These are phyloP conservation scores for Leucoraja erinaceus DNA, from an alignment of 2,113 vertebrate species.

Conservation along the genomic window DNA sequence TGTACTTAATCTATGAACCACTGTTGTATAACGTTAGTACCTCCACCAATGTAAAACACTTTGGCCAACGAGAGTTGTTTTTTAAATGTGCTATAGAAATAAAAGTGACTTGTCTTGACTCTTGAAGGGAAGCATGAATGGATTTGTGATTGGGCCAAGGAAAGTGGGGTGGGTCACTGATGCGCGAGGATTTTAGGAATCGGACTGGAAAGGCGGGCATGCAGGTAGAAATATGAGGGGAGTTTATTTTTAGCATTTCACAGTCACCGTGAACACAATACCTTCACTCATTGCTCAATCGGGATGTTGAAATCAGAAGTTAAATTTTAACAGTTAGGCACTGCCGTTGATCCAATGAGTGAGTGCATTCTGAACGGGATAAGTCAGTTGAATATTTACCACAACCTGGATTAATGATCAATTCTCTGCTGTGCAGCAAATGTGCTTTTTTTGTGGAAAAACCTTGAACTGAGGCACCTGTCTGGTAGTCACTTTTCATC, in stretches of 20 bases:
- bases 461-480: neutral
- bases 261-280: neutral
- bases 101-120: too few relatives aligned
- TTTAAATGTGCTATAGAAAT: too few relatives aligned
- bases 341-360: neutral
- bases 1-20: too few relatives aligned
- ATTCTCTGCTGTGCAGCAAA: neutral
- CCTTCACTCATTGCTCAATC: neutral
- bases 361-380: neutral
- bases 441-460: neutral
- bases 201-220: too few relatives aligned
- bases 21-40: too few relatives aligned
- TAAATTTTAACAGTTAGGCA: neutral
- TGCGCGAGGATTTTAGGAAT: too few relatives aligned
- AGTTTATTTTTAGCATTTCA: neutral
- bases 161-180: too few relatives aligned
- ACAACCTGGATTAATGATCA: neutral
- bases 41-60: too few relatives aligned
- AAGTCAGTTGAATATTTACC: constrained; percentile 3
- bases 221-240: too few relatives aligned
- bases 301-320: neutral
- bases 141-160: too few relatives aligned
- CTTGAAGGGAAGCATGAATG: too few relatives aligned
- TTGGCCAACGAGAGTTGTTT: too few relatives aligned
- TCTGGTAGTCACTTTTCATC: neutral